These are phyloP conservation scores for Sesamia nonagrioides DNA, from an alignment of 1,140 invertebrate genomes.

Conservation along the genomic window DNA sequence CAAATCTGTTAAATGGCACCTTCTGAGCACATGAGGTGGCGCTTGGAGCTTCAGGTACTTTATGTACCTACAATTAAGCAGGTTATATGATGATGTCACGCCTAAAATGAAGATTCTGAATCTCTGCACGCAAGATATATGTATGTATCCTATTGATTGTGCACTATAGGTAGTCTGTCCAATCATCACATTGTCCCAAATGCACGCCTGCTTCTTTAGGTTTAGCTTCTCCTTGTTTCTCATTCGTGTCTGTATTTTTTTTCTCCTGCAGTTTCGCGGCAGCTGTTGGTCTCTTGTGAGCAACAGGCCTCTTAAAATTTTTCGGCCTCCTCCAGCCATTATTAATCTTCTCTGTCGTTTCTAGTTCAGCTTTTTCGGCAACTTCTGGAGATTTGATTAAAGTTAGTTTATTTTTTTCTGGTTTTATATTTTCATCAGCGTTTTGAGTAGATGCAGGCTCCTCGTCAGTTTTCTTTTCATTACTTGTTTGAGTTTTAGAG, in stretches of 20 bases:
- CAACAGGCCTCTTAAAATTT: neutral
- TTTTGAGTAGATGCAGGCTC: too few relatives aligned
- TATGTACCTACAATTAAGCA: too few relatives aligned
- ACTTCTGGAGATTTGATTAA: neutral
- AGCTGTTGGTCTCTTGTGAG: neutral
- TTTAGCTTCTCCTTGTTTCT: neutral
- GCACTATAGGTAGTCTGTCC: constrained; percentile 3
- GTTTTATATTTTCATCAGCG: neutral
- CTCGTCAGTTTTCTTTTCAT: neutral
- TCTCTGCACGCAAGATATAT: neutral
- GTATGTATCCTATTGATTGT: neutral
- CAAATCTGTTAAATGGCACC: too few relatives aligned
- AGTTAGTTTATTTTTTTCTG: too few relatives aligned
- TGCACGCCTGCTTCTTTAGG: neutral
- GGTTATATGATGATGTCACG: too few relatives aligned
- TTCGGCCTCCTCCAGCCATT: neutral
- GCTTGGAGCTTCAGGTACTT: too few relatives aligned
- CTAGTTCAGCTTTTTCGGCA: neutral
- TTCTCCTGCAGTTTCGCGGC: neutral
- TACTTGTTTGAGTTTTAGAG: neutral
- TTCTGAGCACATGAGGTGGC: neutral
- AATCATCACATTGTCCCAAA: constrained; percentile 14
- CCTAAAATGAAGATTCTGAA: neutral
- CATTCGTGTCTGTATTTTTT: neutral
- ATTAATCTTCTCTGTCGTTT: neutral